These are phyloP conservation scores for Lacanobia wlatinum DNA, from an alignment of 2,888 invertebrate species.

Conservation along the genomic window DNA sequence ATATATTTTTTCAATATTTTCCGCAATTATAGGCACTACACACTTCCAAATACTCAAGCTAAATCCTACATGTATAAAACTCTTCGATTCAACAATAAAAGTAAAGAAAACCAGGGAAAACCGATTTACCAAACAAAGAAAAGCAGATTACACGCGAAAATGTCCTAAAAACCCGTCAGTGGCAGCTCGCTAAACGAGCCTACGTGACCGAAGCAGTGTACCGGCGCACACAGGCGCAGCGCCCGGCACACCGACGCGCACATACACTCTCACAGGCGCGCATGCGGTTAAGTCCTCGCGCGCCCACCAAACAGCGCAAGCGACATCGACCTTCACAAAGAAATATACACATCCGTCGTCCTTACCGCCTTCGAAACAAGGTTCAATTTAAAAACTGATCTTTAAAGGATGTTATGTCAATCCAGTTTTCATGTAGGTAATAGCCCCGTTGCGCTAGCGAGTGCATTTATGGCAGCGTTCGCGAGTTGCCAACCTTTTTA, in stretches of 20 bases:
- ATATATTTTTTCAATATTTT: not conserved
- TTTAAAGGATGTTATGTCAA: conserved; percentile 68
- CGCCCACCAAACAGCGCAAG: conserved; percentile 71
- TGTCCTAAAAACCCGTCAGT: conserved; percentile 81
- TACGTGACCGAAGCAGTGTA: conserved; percentile 88
- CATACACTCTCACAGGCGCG: conserved; percentile 77
- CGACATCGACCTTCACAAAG: conserved; percentile 89
- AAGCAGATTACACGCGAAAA: conserved; percentile 61
- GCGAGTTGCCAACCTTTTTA: conserved; percentile 87
- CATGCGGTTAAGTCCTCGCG: conserved; percentile 80
- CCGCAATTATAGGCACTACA: not conserved
- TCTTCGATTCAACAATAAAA: conserved; percentile 2
- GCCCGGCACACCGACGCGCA: conserved; percentile 69
- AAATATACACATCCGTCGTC: conserved; percentile 80
- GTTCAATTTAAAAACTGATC: conserved; percentile 65
- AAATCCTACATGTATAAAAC: not conserved
- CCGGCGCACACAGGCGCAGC: conserved; percentile 78
- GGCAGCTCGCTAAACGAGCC: conserved; percentile 79
- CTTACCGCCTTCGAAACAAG: conserved; percentile 65
- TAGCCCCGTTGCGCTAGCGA: conserved; percentile 89
- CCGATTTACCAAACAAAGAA: conserved; percentile 74
- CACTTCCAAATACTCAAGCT: not conserved
- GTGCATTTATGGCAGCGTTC: conserved; percentile 89
- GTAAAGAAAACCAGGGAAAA: conserved; percentile 38
- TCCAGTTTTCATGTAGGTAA: conserved; percentile 66